These are phyloP conservation scores for Scomberomorus guttatus DNA, from an alignment of 2,797 vertebrate species.

Conservation along the genomic window DNA sequence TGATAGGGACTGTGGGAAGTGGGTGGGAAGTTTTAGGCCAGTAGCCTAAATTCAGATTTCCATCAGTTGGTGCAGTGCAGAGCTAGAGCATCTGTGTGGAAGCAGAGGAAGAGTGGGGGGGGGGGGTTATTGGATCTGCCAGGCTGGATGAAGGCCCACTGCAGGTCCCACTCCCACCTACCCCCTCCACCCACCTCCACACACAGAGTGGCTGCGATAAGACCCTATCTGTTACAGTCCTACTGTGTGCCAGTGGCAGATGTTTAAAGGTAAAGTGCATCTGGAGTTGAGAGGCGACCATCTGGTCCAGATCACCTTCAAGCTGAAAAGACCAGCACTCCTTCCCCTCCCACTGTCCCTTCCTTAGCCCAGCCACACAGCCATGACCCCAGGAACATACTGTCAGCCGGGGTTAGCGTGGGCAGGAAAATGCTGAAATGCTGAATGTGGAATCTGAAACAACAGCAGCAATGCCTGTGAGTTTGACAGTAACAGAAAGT, in stretches of 20 bases:
- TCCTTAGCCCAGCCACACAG: background rate
- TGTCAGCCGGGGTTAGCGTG: conserved; percentile 26
- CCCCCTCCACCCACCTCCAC: conserved; percentile 27
- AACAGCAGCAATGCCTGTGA: conserved; percentile 1
- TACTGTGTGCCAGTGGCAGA: conserved; percentile 60
- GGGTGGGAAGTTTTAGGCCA: conserved; percentile 56
- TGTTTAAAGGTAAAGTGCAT: conserved; percentile 66
- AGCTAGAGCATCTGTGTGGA: conserved; percentile 63
- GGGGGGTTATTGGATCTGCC: conserved; percentile 50
- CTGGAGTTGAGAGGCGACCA: conserved; percentile 64
- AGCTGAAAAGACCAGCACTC: conserved; percentile 46
- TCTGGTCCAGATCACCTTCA: conserved; percentile 77
- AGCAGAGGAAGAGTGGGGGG: conserved; percentile 16
- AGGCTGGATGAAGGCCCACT: conserved; percentile 69
- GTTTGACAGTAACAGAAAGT: conserved; percentile 6
- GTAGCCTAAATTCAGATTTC: conserved; percentile 63
- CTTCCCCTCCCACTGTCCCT: conserved; percentile 34
- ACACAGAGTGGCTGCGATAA: conserved; percentile 61
- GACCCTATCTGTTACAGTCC: conserved; percentile 64
- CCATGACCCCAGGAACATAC: conserved; percentile 37
- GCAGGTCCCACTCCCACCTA: conserved; percentile 52
- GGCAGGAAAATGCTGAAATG: conserved; percentile 31
- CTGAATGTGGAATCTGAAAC: conserved; percentile 19
- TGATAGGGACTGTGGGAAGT: conserved; percentile 52
- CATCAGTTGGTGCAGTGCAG: conserved; percentile 72